Evolutionary conservation across 2,797 vertebrate genomes (phyloP).

Genomic region (Ambastaia sidthimunki): DNA sequence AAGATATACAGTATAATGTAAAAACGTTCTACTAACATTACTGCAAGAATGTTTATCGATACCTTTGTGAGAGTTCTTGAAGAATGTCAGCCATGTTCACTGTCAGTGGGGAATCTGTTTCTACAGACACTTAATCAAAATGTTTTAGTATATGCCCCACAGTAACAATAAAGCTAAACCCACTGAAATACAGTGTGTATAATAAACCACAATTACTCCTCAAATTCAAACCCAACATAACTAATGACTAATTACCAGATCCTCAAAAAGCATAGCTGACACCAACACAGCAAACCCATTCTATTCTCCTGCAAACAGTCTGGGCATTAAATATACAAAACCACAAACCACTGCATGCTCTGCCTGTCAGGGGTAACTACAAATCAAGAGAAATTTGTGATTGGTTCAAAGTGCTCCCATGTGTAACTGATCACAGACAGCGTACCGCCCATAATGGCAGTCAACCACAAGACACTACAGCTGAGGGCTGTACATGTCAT

Average conservation of each 20-base stretch:
- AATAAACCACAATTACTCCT: slow-evolving; percentile 1
- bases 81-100: too few species aligned
- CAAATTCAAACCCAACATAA: slow-evolving; percentile 2
- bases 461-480: slow-evolving; percentile 22
- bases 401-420: slow-evolving; percentile 43
- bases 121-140: background rate
- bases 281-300: slow-evolving; percentile 1
- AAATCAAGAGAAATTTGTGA: slow-evolving; percentile 55
- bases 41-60: too few species aligned
- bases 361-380: slow-evolving; percentile 41
- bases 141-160: background rate
- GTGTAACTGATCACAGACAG: slow-evolving; percentile 40
- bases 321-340: slow-evolving; percentile 47
- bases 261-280: slow-evolving; percentile 4
- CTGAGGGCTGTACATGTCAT: slow-evolving; percentile 5
- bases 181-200: background rate
- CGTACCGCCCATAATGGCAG: slow-evolving; percentile 14
- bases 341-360: slow-evolving; percentile 56
- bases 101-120: background rate
- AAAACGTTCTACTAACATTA: too few species aligned
- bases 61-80: too few species aligned
- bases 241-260: slow-evolving; percentile 38
- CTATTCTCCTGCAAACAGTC: slow-evolving; percentile 28
- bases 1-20: too few species aligned
- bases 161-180: slow-evolving; percentile 1